Percentiles rank a stretch among this genome's conserved stretches.
phyloP scores from a whole-genome alignment of 2,113 vertebrate species.

The Podiceps cristatus region DNA sequence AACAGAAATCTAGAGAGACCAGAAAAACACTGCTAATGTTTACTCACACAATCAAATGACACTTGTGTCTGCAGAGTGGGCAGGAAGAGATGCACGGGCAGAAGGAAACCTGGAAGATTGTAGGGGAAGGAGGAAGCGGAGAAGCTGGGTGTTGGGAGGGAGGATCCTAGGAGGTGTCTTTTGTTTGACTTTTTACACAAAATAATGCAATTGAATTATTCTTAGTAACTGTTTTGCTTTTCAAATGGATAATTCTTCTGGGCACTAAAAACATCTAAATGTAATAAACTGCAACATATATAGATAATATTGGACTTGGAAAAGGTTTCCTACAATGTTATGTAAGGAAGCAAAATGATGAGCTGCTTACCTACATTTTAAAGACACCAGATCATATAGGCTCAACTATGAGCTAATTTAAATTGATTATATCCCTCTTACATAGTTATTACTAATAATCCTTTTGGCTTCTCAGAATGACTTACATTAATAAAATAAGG shows the following conservation, averaged over 20 bases:
- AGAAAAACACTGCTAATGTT: background rate
- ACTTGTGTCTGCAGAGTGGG: background rate
- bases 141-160: background rate
- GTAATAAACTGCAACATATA: background rate
- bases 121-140: background rate
- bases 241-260: background rate
- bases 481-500: slow-evolving; percentile 3
- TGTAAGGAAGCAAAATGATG: slow-evolving; percentile 6
- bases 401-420: slow-evolving; percentile 51
- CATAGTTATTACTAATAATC: slow-evolving; percentile 42
- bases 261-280: background rate
- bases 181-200: background rate
- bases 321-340: background rate
- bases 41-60: background rate
- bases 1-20: background rate
- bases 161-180: background rate
- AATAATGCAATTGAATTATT: background rate
- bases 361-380: background rate
- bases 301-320: background rate
- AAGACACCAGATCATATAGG: slow-evolving; percentile 5
- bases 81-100: background rate
- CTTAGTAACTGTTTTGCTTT: background rate
- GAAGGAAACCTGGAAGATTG: background rate
- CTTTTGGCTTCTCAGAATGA: slow-evolving; percentile 9
- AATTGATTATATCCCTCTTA: slow-evolving; percentile 33